Conservation (phyloP, 2,888 invertebrate genomes). For the Thymelicus acteon region DNA sequence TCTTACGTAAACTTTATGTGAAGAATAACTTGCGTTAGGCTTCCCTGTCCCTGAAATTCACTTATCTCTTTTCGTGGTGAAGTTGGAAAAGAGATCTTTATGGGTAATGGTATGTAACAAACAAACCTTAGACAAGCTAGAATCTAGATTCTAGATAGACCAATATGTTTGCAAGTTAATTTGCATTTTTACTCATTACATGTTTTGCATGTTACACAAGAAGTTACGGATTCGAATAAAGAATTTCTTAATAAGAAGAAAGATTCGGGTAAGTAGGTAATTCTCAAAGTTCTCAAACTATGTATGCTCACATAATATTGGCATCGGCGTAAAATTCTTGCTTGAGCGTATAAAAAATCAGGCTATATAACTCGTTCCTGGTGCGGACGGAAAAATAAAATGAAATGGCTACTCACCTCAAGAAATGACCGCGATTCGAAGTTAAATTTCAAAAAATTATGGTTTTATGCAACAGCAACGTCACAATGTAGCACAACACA, state of each 20-base stretch:
- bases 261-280: neutral
- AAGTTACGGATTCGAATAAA: conserved; percentile 13
- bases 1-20: neutral
- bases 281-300: no score
- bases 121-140: conserved; percentile 3
- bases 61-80: neutral
- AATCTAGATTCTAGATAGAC: neutral
- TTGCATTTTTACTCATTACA: conserved; percentile 2
- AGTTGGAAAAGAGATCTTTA: no score
- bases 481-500: conserved; percentile 45
- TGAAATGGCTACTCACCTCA: conserved; percentile 41
- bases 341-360: conserved; percentile 40
- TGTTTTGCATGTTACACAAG: neutral
- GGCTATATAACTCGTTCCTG: conserved; percentile 44
- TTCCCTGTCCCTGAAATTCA: neutral
- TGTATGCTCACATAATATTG: conserved; percentile 4
- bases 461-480: conserved; percentile 19
- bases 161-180: neutral
- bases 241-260: conserved; percentile 21
- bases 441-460: conserved; percentile 39
- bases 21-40: neutral
- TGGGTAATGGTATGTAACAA: no score
- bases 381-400: conserved; percentile 41
- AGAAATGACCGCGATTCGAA: conserved; percentile 39
- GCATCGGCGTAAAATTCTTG: conserved; percentile 19